These are phyloP conservation scores for Itoplectis maculator DNA, from an alignment of 2,888 invertebrate species.

Conservation along the genomic window DNA sequence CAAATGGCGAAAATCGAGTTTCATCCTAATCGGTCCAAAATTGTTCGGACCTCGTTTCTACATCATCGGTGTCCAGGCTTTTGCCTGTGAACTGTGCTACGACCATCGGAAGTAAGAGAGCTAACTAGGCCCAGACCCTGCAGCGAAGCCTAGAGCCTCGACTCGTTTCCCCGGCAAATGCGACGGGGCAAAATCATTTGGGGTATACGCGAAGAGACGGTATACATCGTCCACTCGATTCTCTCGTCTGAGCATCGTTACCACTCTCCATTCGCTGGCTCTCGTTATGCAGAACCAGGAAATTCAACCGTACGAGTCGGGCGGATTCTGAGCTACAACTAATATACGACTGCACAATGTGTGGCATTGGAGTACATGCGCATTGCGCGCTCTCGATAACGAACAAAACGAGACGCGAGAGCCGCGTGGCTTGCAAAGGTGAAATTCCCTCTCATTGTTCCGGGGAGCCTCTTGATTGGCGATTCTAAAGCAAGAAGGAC, in stretches of 20 bases:
- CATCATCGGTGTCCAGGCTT: conserved; percentile 12
- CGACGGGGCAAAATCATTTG: conserved; percentile 34
- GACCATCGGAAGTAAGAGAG: conserved; percentile 26
- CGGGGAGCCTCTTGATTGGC: conserved; percentile 61
- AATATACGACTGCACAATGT: conserved; percentile 34
- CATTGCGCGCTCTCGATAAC: conserved; percentile 39
- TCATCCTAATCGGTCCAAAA: conserved; percentile 34
- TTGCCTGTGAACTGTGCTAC: conserved; percentile 7
- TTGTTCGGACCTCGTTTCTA: conserved; percentile 16
- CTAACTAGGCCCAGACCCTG: conserved; percentile 1
- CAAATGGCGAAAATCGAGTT: conserved; percentile 52
- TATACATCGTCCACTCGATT: conserved; percentile 44
- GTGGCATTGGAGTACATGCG: neutral
- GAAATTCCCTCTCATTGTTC: conserved; percentile 56
- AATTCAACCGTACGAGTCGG: conserved; percentile 44
- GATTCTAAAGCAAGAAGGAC: conserved; percentile 59
- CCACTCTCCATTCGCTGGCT: conserved; percentile 40
- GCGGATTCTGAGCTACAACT: conserved; percentile 51
- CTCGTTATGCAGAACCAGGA: conserved; percentile 38
- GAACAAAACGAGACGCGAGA: conserved; percentile 40
- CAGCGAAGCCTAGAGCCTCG: neutral
- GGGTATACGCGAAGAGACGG: conserved; percentile 8
- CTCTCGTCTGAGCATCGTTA: conserved; percentile 47
- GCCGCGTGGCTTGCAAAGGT: neutral
- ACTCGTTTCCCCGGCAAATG: conserved; percentile 3